Evolutionary conservation across 1,140 invertebrate species (phyloP).

Genomic region (Philopotamus ludificatus): DNA sequence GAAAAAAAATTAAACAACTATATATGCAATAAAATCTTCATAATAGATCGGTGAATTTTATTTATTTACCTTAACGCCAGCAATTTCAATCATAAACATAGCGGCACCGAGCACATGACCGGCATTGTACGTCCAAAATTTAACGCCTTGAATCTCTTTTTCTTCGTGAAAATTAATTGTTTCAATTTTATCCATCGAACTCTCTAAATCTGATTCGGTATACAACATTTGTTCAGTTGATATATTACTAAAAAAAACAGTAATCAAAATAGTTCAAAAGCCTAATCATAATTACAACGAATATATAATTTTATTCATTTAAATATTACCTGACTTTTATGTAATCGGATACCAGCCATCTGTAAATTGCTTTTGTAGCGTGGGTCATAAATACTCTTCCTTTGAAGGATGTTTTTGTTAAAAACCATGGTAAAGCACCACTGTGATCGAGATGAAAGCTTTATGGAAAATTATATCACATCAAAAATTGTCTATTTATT

Average conservation of each 20-base stretch:
- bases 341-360: conserved; percentile 98
- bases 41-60: conserved; percentile 13
- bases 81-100: conserved; percentile 99
- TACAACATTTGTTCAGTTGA: conserved; percentile 97
- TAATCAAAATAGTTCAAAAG: background rate
- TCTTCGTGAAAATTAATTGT: conserved; percentile 98
- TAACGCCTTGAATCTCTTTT: conserved; percentile 94
- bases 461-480: conserved; percentile 44
- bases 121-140: conserved; percentile 98
- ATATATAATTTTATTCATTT: background rate
- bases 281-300: background rate
- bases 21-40: background rate
- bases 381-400: conserved; percentile 99
- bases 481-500: conserved; percentile 2
- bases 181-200: conserved; percentile 98
- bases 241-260: conserved; percentile 75
- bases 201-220: conserved; percentile 94
- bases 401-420: conserved; percentile 96
- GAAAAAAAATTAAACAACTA: conserved; percentile 37
- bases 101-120: conserved; percentile 98
- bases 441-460: conserved; percentile 98
- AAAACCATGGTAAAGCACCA: conserved; percentile 97
- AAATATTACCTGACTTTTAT: conserved; percentile 86
- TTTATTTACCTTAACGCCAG: conserved; percentile 79
- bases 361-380: conserved; percentile 98